Base-by-base conservation (phyloP, 2,797 vertebrate species). In the Adrianichthys oophorus region DNA sequence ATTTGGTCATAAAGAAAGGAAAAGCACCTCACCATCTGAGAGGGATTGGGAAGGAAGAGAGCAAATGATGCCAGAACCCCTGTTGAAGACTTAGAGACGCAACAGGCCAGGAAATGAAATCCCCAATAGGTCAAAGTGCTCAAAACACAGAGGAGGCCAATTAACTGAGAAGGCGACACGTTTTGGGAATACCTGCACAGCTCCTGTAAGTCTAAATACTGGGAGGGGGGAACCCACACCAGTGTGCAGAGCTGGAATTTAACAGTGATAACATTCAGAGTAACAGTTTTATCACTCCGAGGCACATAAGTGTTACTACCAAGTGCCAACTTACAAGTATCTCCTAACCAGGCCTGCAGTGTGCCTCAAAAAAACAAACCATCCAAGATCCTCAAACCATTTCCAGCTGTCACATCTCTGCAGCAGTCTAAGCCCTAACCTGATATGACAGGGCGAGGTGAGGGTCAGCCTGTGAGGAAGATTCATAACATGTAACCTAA, bases 1-100 rank as follows among this genome's bases (percentile, higher is more conserved):
- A 92, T 92, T 89, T 85, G 85, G 84, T 91, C 90, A 84, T 91
- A 90, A 92, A 91, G 76, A 83, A 81, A 84, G 76, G 79, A 87
- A 87, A 88, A 85, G 79, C 81, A 79, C 69, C 70, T 75, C 70
- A 57, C 79, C 78, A 85, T 86, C 74, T 76, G 80, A 90, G 78
- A 85, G 49, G 80, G 84, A 85, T 59, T 75, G 73, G 71, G 76
- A 87, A 81, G 80, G 84, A 76, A 84, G 82, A 84, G 75, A 16
- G 59, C 75, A 81, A 85, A 83, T 85, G 73, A 84, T 80, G 72
- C 78, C 80, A 83, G 83, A 85, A 69, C 66, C 32, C 79, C 60
- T 65, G 75, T 83, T 76, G 70, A 65, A 80, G 73, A 75, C 70
- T 62, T 64, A 70, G 72, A 85, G 85, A 85, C 75, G 75, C 78